phyloP scores from a whole-genome alignment of 2,113 vertebrate species.

The Lota lota region DNA sequence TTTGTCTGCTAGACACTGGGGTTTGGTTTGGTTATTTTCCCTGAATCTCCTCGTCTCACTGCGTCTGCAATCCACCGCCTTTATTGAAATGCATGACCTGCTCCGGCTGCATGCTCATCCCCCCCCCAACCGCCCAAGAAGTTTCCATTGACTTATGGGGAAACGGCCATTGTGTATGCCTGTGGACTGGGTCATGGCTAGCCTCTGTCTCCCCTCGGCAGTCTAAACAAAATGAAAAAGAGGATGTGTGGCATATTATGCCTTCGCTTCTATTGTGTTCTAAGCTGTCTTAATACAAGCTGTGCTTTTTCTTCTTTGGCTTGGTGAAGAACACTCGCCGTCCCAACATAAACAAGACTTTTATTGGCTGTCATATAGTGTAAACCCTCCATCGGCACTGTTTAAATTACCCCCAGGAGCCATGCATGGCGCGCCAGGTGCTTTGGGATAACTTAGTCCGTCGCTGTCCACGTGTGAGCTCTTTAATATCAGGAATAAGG shows the following conservation, averaged over 20 bases:
- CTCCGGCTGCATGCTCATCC: constrained; percentile 38
- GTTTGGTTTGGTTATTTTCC: constrained; percentile 36
- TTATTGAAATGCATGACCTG: constrained; percentile 60
- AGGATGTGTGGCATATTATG: constrained; percentile 57
- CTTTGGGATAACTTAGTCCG: constrained; percentile 18
- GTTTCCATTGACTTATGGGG: constrained; percentile 61
- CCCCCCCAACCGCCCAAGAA: constrained; percentile 40
- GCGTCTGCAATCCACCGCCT: constrained; percentile 32
- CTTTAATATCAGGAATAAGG: constrained; percentile 32
- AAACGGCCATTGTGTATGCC: constrained; percentile 38
- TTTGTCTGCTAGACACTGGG: constrained; percentile 24
- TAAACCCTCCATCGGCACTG: constrained; percentile 46
- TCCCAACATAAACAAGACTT: constrained; percentile 58
- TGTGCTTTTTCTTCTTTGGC: constrained; percentile 7
- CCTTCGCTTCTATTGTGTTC: constrained; percentile 40
- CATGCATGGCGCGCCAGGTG: constrained; percentile 8
- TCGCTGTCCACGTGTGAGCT: constrained; percentile 10
- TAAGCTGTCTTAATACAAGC: constrained; percentile 56
- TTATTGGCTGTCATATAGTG: constrained; percentile 53
- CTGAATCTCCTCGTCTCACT: constrained; percentile 37
- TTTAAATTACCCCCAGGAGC: constrained; percentile 55
- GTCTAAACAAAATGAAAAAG: constrained; percentile 25
- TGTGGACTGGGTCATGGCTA: constrained; percentile 25
- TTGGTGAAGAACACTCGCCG: constrained; percentile 44
- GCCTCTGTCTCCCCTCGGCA: constrained; percentile 35